phyloP scores from a whole-genome alignment of 1,140 invertebrate species.

The Trichoplusia ni region DNA sequence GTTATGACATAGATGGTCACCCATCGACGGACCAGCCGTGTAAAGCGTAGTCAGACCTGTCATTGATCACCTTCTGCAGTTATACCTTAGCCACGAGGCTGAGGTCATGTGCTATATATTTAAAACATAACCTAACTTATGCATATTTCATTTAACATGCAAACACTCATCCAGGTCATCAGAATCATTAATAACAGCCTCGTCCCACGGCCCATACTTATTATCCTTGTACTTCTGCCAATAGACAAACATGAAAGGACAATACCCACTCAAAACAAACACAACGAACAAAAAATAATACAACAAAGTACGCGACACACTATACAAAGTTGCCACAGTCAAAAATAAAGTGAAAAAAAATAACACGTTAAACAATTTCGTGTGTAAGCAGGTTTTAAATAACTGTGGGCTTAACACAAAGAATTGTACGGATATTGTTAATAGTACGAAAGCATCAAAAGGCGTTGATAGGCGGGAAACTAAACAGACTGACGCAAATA shows the following conservation, averaged over 20 bases:
- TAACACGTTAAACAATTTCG: slow-evolving; percentile 58
- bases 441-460: slow-evolving; percentile 93
- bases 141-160: background rate
- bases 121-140: too few relatives aligned
- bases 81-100: too few relatives aligned
- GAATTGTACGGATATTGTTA: slow-evolving; percentile 92
- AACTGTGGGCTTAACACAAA: slow-evolving; percentile 95
- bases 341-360: slow-evolving; percentile 55
- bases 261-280: slow-evolving; percentile 87
- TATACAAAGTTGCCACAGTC: slow-evolving; percentile 81
- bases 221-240: slow-evolving; percentile 95
- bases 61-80: too few relatives aligned
- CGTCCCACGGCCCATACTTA: slow-evolving; percentile 98
- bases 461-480: slow-evolving; percentile 93
- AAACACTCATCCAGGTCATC: slow-evolving; percentile 77
- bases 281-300: slow-evolving; percentile 84
- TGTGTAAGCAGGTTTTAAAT: slow-evolving; percentile 83
- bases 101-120: too few relatives aligned
- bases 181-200: slow-evolving; percentile 87
- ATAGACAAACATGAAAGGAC: slow-evolving; percentile 90
- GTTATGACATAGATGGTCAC: too few relatives aligned
- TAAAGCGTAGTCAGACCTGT: too few relatives aligned
- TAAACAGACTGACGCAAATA: slow-evolving; percentile 96
- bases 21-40: too few relatives aligned
- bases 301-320: slow-evolving; percentile 82